A percentile compares a stretch with the other conserved stretches of the same genome.
These are phyloP conservation scores for Thereva nobilitata DNA, from an alignment of 2,888 invertebrate genomes.

Conservation along the genomic window DNA sequence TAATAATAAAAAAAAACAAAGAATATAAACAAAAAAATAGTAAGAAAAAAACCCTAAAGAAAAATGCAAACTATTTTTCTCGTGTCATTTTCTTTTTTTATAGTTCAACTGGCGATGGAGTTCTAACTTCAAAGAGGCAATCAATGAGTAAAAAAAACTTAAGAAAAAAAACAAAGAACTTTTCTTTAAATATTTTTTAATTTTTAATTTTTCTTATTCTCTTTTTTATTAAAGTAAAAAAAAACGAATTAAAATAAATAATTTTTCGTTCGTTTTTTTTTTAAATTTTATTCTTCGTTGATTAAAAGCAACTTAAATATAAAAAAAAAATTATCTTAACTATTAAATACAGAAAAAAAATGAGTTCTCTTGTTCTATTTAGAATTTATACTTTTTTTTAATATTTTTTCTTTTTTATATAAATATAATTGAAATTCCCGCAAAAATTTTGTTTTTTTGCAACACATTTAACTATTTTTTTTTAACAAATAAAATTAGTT, in stretches of 20 bases:
- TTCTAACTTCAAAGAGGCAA: conserved; percentile 95
- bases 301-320: too few relatives aligned
- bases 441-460: too few relatives aligned
- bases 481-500: too few relatives aligned
- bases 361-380: too few relatives aligned
- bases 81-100: conserved; percentile 52
- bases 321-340: too few relatives aligned
- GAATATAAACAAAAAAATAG: conserved; percentile 24
- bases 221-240: conserved; percentile 36
- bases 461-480: too few relatives aligned
- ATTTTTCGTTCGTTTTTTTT: conserved; percentile 4
- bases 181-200: conserved; percentile 10
- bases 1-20: conserved; percentile 28
- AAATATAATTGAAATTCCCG: too few relatives aligned
- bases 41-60: conserved; percentile 28
- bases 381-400: too few relatives aligned
- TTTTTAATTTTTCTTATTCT: conserved; percentile 39
- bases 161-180: conserved; percentile 33
- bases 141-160: conserved; percentile 65
- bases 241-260: conserved; percentile 33
- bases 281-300: conserved; percentile 41
- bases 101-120: conserved; percentile 95
- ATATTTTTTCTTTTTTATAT: too few relatives aligned
- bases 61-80: conserved; percentile 46
- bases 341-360: too few relatives aligned